Base-by-base conservation (phyloP, 2,797 vertebrate genomes). In the Gymnothorax javanicus region DNA sequence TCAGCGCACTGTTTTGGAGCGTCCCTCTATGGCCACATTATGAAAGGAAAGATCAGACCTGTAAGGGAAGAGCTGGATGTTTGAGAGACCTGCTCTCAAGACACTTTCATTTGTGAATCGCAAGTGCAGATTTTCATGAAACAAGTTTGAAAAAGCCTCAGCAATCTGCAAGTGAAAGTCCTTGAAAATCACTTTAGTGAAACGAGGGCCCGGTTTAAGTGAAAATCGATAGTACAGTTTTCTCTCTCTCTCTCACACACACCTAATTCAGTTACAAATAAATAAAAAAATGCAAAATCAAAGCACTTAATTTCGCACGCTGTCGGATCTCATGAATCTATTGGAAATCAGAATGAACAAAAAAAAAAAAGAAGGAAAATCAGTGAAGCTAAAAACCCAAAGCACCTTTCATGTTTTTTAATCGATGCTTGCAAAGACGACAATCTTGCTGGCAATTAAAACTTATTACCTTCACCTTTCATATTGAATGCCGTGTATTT, bases 341-440 rank as follows among this genome's bases (percentile, higher is more conserved):
- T 27, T 73, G 69, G 69, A 2, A 73, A 73, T 33, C 4, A 27
- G 33, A 2, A 5, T 27, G 23, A 64, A 64, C 15, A 64, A 64
- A 64, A 64, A 23, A 71, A 71, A 71, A 71, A 1, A 9, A 9
- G 2, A 13, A 73, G 8, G 6, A 73, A 56, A 15, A 57, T 27
- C 20, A 27, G 4, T 15, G 84, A 64, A 64, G 60, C 23, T 13
- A 57, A n/a, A 0, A 67, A n/a, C 62, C 4, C 56, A 25, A 84
- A 54, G 67, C 20, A 69, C 82, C 52, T 85, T 83, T 81, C 57
- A 85, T 88, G 23, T 73, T 58, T 25, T 67, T 43, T 85, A 59
- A 7, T 57, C 86, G 25, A 77, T 59, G 71, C 58, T 23, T 33
- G 50, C 82, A 23, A 84, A 62, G 60, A 84, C 3, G 7, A 27